Evolutionary conservation across 2,797 vertebrate genomes (phyloP), one percentile per base, ranked within the genome.

Genomic region (Neoniphon sammara): DNA sequence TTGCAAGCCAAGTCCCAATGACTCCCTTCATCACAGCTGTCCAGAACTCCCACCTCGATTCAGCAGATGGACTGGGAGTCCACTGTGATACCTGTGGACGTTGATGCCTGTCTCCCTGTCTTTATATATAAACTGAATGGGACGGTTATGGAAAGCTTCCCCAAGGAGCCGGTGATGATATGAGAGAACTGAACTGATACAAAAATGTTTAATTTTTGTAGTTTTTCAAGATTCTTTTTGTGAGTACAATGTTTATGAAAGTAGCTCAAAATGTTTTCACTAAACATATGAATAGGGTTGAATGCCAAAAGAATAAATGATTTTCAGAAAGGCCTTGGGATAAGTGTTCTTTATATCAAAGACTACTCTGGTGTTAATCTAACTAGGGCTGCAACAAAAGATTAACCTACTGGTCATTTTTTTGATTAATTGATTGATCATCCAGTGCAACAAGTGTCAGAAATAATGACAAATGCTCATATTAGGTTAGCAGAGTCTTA

Each of bases 261-360:
- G 5, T 60, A 15, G 14, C n/a, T 9, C 7, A 30, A 44, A 54
- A 66, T 61, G 21, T 75, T 78, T 0, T 54, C 36, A 31, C 59
- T 81, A 18, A 30, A 75, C 60, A 12, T 58, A 64, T 74, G 30
- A 42, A 61, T 23, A 23, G 3, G 15, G 10, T 73, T 82, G 80
- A 31, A 71, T 56, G 67, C 67, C 25, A 66, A 60, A 80, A 73
- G 14, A 84, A 84, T 83, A 84, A 82, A 88, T 14, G 15, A 5
- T 15, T 44, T 34, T 34, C 31, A 6, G 31, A 8, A 34, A 34
- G 7, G 31, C 5, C 31, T 34, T 34, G 31, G 5, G 31, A 34
- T 34, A 8, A 34, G 31, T 34, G 31, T 34, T 8, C 7, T 34
- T 34, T 34, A 34, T 8, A 34, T 34, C 5, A 34, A 34, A 34